Conservation (phyloP, 2,113 vertebrate species). For the Lathamus discolor region DNA sequence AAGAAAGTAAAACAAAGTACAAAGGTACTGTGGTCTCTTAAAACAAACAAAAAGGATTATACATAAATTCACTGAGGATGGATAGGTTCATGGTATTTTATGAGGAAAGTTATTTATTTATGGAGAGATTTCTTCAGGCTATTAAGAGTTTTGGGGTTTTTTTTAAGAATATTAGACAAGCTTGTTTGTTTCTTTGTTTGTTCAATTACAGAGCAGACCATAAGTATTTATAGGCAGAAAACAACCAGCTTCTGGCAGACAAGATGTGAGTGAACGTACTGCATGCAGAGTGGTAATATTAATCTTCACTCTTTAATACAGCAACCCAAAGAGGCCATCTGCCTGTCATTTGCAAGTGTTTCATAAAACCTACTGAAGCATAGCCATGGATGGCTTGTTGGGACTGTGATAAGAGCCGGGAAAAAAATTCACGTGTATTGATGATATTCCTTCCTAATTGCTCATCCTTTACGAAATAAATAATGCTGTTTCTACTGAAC, state of each 20-base stretch:
- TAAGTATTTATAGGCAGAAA: conserved; percentile 51
- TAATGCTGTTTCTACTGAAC: conserved; percentile 22
- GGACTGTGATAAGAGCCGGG: background rate
- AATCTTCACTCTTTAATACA: conserved; percentile 27
- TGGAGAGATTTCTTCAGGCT: background rate
- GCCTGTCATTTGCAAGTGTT: conserved; percentile 35
- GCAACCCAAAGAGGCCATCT: conserved; percentile 53
- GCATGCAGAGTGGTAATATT: conserved; percentile 4
- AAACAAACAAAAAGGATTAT: background rate
- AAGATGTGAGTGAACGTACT: conserved; percentile 16
- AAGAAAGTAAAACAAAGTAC: background rate
- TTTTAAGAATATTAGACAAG: background rate
- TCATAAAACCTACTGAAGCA: conserved; percentile 50
- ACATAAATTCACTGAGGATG: background rate
- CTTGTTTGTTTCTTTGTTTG: conserved; percentile 7
- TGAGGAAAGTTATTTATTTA: background rate
- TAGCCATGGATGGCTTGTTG: background rate
- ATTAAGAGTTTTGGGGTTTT: background rate
- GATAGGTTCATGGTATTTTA: background rate
- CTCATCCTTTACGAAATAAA: conserved; percentile 50
- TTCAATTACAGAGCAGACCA: background rate
- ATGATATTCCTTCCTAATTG: conserved; percentile 24
- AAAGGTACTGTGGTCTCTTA: background rate
- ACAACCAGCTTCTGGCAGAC: conserved; percentile 36
- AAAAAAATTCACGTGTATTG: background rate